Evolutionary conservation across 2,888 invertebrate species (phyloP).

Genomic region (Tribolium freemani): DNA sequence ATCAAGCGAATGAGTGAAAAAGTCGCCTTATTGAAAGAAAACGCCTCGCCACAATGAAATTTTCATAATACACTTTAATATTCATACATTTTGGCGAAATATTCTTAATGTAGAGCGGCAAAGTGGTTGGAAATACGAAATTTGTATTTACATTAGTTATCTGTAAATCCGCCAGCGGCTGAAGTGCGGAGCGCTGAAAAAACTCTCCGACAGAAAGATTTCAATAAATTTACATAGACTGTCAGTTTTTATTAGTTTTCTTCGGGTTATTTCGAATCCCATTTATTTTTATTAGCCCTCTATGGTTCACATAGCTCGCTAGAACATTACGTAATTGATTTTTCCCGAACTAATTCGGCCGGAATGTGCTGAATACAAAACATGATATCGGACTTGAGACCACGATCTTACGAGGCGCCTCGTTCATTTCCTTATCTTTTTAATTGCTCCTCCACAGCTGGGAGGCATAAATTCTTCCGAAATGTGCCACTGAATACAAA

Average conservation of each 20-base stretch:
- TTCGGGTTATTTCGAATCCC: constrained; percentile 53
- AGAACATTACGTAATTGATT: constrained; percentile 53
- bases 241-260: constrained; percentile 55
- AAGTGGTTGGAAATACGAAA: constrained; percentile 57
- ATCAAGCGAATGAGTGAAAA: constrained; percentile 28
- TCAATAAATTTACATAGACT: constrained; percentile 63
- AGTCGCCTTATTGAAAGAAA: constrained; percentile 21
- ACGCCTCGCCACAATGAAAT: constrained; percentile 41
- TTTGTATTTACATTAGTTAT: constrained; percentile 64
- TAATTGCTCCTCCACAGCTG: constrained; percentile 54
- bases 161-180: constrained; percentile 54
- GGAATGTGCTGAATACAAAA: constrained; percentile 23
- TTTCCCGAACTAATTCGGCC: constrained; percentile 37
- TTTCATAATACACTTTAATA: constrained; percentile 56
- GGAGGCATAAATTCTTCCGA: constrained; percentile 50
- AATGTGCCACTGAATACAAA: constrained; percentile 52
- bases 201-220: constrained; percentile 55
- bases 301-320: constrained; percentile 34
- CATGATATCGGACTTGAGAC: constrained; percentile 4
- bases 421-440: constrained; percentile 55
- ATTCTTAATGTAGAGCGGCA: constrained; percentile 50
- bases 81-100: constrained; percentile 52
- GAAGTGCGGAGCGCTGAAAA: constrained; percentile 51
- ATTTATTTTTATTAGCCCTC: constrained; percentile 54
- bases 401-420: constrained; percentile 17